phyloP scores from a whole-genome alignment of 1,140 invertebrate genomes.

The Apocrypta bakeri region DNA sequence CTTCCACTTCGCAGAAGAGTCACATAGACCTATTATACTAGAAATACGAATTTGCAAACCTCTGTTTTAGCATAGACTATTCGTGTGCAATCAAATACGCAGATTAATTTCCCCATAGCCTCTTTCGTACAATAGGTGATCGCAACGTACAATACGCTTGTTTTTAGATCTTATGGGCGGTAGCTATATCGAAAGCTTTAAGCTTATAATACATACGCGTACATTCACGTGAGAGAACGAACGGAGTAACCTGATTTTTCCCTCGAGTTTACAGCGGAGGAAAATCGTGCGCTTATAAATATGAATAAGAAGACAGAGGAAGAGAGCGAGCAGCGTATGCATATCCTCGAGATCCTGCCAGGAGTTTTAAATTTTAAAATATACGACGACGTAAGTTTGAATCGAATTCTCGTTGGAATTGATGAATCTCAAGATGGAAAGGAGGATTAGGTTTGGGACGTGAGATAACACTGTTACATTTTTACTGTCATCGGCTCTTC shows the following conservation, averaged over 20 bases:
- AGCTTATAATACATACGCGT: too few relatives aligned
- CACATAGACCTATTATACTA: too few relatives aligned
- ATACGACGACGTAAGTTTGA: background rate
- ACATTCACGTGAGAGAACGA: too few relatives aligned
- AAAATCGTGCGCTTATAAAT: constrained; percentile 35
- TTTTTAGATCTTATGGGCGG: constrained; percentile 15
- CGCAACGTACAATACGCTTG: background rate
- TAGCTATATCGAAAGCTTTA: too few relatives aligned
- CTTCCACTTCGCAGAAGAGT: background rate
- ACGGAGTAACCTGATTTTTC: constrained; percentile 31
- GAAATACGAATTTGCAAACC: background rate
- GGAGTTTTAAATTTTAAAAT: constrained; percentile 14
- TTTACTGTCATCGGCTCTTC: too few relatives aligned
- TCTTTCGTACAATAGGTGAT: background rate
- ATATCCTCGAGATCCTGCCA: background rate
- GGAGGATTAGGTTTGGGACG: too few relatives aligned
- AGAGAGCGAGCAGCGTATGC: too few relatives aligned
- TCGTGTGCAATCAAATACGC: background rate
- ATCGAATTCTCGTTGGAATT: constrained; percentile 25
- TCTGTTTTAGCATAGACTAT: background rate
- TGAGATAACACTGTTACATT: too few relatives aligned
- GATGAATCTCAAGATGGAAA: constrained; percentile 20
- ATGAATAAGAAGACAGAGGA: constrained; percentile 11
- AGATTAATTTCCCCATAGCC: background rate
- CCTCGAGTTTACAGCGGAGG: background rate